Conservation (phyloP, 2,113 vertebrate genomes). For the Festucalex cinctus region DNA sequence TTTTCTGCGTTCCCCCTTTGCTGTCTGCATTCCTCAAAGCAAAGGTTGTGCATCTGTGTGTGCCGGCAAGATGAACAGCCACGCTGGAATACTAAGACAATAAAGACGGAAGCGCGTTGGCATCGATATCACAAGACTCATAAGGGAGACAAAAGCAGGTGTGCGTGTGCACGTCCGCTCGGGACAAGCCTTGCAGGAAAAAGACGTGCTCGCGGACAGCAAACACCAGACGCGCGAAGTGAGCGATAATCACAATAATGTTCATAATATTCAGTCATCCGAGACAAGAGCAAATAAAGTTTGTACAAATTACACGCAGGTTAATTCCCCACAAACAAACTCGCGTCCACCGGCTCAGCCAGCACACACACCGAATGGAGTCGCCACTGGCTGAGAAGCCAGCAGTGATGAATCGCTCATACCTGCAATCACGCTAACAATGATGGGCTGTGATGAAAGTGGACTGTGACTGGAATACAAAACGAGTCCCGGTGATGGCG, state of each 20-base stretch:
- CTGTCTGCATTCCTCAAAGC: conserved; percentile 3
- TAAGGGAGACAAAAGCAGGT: not conserved
- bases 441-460: conserved; percentile 46
- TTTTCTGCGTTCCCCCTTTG: conserved; percentile 14
- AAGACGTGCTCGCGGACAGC: conserved; percentile 24
- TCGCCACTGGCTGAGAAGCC: conserved; percentile 27
- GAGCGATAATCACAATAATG: conserved; percentile 58
- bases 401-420: conserved; percentile 48
- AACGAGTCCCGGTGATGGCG: conserved; percentile 7
- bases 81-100: conserved; percentile 30
- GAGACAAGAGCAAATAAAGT: conserved; percentile 54
- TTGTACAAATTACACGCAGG: conserved; percentile 49
- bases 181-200: conserved; percentile 14
- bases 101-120: conserved; percentile 19
- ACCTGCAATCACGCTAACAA: conserved; percentile 52
- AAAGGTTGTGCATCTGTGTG: conserved; percentile 27
- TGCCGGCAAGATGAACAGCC: conserved; percentile 23
- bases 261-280: conserved; percentile 52
- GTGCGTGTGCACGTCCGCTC: conserved; percentile 30
- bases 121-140: conserved; percentile 10
- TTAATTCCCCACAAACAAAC: conserved; percentile 25
- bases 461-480: conserved; percentile 22
- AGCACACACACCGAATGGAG: conserved; percentile 27
- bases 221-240: conserved; percentile 44
- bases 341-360: not conserved